Evolutionary conservation across 1,140 invertebrate species (phyloP).

Genomic region (Leptestheria dahalacensis): DNA sequence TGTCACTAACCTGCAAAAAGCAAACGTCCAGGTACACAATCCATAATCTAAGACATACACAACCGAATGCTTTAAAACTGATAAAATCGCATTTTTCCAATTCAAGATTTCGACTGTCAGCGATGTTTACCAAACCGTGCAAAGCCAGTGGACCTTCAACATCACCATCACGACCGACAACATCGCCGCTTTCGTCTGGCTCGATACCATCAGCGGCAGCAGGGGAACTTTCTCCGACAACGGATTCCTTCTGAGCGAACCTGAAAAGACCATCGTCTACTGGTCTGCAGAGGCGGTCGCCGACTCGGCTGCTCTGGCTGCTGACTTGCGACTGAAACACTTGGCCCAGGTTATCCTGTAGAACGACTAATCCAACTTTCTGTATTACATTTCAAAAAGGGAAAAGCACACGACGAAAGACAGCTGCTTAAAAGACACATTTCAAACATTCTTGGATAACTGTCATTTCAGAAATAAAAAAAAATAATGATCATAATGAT

Average conservation of each 20-base stretch:
- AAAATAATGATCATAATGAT: too few species aligned
- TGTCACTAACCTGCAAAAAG: background rate
- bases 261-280: slow-evolving; percentile 1
- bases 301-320: background rate
- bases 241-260: slow-evolving; percentile 36
- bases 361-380: background rate
- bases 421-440: background rate
- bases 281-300: background rate
- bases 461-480: too few species aligned
- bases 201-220: slow-evolving; percentile 31
- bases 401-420: background rate
- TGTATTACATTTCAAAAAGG: background rate
- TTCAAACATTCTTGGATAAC: background rate
- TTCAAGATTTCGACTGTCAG: background rate
- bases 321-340: background rate
- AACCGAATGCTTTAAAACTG: background rate
- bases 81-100: background rate
- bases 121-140: background rate
- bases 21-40: slow-evolving; percentile 3
- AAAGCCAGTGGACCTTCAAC: background rate
- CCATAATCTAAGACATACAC: background rate
- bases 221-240: slow-evolving; percentile 45
- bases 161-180: slow-evolving; percentile 30
- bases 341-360: slow-evolving; percentile 3
- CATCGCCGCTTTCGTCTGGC: slow-evolving; percentile 45